Evolutionary conservation across 2,888 invertebrate species (phyloP).

Genomic region (Callimorpha dominula): DNA sequence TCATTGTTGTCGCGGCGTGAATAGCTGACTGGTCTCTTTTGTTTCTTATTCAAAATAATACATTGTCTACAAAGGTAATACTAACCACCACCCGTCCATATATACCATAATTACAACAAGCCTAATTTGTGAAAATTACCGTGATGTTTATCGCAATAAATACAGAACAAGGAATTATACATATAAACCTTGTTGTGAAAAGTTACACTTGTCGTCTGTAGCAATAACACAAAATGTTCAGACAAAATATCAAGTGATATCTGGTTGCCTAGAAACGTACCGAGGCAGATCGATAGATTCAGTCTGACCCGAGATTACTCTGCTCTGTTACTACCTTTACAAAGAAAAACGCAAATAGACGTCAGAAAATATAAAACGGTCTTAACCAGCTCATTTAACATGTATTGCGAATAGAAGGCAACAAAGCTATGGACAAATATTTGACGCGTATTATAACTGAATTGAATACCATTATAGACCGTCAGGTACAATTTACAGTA

Average conservation of each 20-base stretch:
- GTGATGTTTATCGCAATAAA: background rate
- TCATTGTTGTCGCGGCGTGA: slow-evolving; percentile 63
- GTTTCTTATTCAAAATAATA: slow-evolving; percentile 63
- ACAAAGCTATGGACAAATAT: slow-evolving; percentile 59
- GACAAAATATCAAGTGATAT: slow-evolving; percentile 30
- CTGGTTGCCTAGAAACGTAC: slow-evolving; percentile 43
- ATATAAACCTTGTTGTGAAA: background rate
- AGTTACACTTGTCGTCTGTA: background rate
- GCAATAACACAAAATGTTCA: background rate
- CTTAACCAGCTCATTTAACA: slow-evolving; percentile 55
- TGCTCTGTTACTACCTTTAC: slow-evolving; percentile 38
- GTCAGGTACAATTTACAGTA: slow-evolving; percentile 26
- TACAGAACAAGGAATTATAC: background rate
- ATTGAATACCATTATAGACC: slow-evolving; percentile 28
- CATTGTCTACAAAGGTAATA: slow-evolving; percentile 59
- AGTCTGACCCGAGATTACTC: slow-evolving; percentile 49
- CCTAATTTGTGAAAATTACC: background rate
- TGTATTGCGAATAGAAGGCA: slow-evolving; percentile 56
- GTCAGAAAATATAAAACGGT: slow-evolving; percentile 56
- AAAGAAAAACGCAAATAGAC: slow-evolving; percentile 46
- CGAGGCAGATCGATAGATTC: slow-evolving; percentile 51
- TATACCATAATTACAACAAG: slow-evolving; percentile 16
- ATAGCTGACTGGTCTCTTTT: slow-evolving; percentile 67
- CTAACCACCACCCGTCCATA: slow-evolving; percentile 45
- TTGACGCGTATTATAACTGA: slow-evolving; percentile 42